Percentiles rank a stretch among this genome's conserved stretches.
These are phyloP conservation scores for Oryzias dopingdopingensis DNA, from an alignment of 2,797 vertebrate species.

Conservation along the genomic window DNA sequence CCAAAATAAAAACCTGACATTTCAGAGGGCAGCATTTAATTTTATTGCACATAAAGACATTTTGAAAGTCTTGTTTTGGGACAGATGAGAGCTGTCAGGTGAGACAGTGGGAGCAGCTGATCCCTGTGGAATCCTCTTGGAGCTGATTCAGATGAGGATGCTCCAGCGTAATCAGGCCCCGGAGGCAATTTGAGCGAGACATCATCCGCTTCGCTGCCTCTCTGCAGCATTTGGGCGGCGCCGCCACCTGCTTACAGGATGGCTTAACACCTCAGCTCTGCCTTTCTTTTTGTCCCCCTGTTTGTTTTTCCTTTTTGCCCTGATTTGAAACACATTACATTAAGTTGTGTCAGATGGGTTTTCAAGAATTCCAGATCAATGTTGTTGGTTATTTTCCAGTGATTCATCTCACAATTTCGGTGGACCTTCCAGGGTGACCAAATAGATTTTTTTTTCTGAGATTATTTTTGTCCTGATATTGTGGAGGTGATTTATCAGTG, in stretches of 20 bases:
- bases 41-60: constrained; percentile 17
- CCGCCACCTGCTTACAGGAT: constrained; percentile 53
- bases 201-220: constrained; percentile 61
- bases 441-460: constrained; percentile 6
- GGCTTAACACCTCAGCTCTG: no score
- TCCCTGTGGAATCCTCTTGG: constrained; percentile 49
- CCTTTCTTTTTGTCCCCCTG: constrained; percentile 1
- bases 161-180: constrained; percentile 63
- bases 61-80: constrained; percentile 13
- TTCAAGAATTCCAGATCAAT: constrained; percentile 33
- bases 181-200: constrained; percentile 63
- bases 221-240: constrained; percentile 57
- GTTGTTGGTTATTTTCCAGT: constrained; percentile 19
- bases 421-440: constrained; percentile 17
- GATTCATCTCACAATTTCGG: constrained; percentile 5
- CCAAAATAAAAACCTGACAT: constrained; percentile 21
- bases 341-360: constrained; percentile 37
- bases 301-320: constrained; percentile 30
- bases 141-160: constrained; percentile 64
- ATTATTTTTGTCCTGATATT: constrained; percentile 9
- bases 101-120: constrained; percentile 44
- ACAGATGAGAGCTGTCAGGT: constrained; percentile 36
- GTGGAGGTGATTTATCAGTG: constrained; percentile 25
- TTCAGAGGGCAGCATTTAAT: constrained; percentile 31
- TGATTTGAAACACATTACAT: constrained; percentile 42